Conservation (phyloP, 2,113 vertebrate genomes). For the Polypterus senegalus region DNA sequence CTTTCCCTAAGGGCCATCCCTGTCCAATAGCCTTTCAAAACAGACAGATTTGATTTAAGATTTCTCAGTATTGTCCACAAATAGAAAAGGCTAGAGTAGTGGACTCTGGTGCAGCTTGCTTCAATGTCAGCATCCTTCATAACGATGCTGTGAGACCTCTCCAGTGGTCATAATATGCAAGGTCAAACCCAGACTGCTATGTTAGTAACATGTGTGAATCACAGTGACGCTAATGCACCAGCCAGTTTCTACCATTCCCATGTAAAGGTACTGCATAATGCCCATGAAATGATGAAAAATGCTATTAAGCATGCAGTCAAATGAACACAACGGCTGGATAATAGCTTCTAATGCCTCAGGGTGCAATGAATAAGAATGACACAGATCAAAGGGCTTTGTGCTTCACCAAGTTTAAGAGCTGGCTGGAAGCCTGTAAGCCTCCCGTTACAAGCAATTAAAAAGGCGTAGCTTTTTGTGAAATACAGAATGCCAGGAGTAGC, state of each 20-base stretch:
- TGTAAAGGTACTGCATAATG: neutral
- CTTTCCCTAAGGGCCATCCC: no score
- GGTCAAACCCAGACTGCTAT: conserved; percentile 3
- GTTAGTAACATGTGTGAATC: neutral
- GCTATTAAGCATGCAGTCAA: conserved; percentile 3
- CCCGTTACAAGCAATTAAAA: no score
- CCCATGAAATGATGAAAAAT: conserved; percentile 1
- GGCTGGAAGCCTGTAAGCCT: no score
- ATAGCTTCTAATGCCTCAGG: conserved; percentile 2
- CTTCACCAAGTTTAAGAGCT: no score
- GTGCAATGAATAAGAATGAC: conserved; percentile 9
- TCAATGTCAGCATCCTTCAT: no score
- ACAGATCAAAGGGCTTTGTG: neutral
- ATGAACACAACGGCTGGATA: neutral
- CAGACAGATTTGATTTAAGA: neutral
- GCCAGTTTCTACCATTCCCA: neutral
- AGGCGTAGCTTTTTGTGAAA: no score
- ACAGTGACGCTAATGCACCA: neutral
- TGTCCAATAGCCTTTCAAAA: no score
- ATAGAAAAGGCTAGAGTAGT: neutral
- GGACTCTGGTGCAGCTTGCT: neutral
- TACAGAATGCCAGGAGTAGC: no score
- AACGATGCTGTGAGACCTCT: neutral
- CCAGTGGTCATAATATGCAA: neutral
- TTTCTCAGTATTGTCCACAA: neutral